Base-by-base conservation (phyloP, 2,888 invertebrate genomes). In the Lithophane ornitopus region DNA sequence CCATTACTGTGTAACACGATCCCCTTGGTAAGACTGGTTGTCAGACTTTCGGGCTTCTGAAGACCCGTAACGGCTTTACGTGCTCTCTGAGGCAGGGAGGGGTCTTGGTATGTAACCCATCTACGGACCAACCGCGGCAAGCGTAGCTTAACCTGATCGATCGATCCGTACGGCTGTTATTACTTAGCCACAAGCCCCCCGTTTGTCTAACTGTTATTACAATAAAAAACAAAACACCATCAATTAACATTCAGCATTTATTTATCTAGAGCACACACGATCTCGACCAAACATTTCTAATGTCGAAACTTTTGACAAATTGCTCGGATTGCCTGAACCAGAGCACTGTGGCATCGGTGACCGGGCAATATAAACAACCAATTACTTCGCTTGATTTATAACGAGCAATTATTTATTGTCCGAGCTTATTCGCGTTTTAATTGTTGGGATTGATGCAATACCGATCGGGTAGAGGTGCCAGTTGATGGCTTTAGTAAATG, bases 381-480 rank as follows among this genome's bases (percentile, higher is more conserved):
- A 88, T 88, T 88, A 88, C 85, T 85, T 65, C 8, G 44, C 26
- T 78, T 89, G 90, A 90, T 89, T 87, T 88, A 90, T 89, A 72
- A 70, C 67, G 69, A 76, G 76, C 87, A 85, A 90, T 90, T 89
- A 90, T 88, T 90, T 87, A 88, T 86, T 90, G 90, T 90, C 90
- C 44, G 83, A 44, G 86, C 81, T 81, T 88, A 88, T 88, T 89
- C 89, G 89, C 89, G 85, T 88, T 89, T 87, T 89, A 89, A 89
- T 89, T 89, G 89, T 89, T 86, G 74, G 80, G 72, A 88, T 89
- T 86, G 84, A 87, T 82, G 87, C 85, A 88, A 88, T 76, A 72
- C 76, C 28, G 65, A 65, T 79, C 62, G 69, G 89, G 87, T 85
- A 16, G 56, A 44, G 0, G 66, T 26, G 7, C 14, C 61, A 12